phyloP scores from a whole-genome alignment of 2,888 invertebrate species.

The Nemapogon koenigi region DNA sequence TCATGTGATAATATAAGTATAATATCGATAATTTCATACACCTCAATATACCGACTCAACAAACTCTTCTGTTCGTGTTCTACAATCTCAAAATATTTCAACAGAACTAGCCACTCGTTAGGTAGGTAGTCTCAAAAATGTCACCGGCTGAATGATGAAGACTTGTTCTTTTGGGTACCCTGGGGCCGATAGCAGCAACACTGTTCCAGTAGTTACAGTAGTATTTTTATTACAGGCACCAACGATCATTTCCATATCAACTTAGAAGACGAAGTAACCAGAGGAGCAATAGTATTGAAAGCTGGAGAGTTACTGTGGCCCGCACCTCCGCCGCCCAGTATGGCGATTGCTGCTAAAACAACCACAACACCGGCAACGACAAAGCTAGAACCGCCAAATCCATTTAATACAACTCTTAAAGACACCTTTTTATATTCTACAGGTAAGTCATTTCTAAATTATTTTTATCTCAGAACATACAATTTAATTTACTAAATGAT shows the following conservation, averaged over 20 bases:
- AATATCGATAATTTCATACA: too few species aligned
- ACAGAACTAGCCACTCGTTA: too few species aligned
- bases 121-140: too few species aligned
- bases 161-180: too few species aligned
- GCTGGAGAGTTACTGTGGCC: constrained; percentile 82
- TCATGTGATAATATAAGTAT: too few species aligned
- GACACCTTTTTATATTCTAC: constrained; percentile 72
- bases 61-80: too few species aligned
- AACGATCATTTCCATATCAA: constrained; percentile 82
- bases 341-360: constrained; percentile 47
- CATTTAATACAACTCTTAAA: constrained; percentile 74
- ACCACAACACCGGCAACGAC: constrained; percentile 38
- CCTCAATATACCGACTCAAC: too few species aligned
- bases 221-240: constrained; percentile 63
- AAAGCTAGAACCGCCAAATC: constrained; percentile 59
- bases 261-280: constrained; percentile 84
- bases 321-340: constrained; percentile 70
- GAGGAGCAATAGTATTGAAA: constrained; percentile 81
- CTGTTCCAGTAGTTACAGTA: too few species aligned
- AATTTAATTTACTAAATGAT: too few species aligned
- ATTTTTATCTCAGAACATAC: not conserved
- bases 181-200: too few species aligned
- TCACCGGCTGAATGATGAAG: too few species aligned
- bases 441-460: constrained; percentile 42
- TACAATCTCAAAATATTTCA: too few species aligned